These are phyloP conservation scores for Leptarthrus brevirostris DNA, from an alignment of 2,888 invertebrate genomes.

Conservation along the genomic window DNA sequence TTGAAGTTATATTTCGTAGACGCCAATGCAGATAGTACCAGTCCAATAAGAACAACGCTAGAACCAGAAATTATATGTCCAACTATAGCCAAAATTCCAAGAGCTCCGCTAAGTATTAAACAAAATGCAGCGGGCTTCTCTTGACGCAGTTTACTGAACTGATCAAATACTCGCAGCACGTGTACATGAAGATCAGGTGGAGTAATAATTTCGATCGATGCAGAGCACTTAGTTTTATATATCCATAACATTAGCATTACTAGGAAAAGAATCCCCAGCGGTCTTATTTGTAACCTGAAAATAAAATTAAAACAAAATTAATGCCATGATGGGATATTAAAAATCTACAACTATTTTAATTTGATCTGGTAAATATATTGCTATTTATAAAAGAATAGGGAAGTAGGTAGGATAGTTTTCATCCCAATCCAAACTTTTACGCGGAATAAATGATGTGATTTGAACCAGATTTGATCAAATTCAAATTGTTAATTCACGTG, in stretches of 20 bases:
- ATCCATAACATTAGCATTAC: constrained; percentile 61
- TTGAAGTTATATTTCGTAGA: constrained; percentile 64
- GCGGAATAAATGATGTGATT: no score
- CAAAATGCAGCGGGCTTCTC: constrained; percentile 62
- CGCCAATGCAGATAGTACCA: constrained; percentile 61
- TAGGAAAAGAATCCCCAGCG: constrained; percentile 62
- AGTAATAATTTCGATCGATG: constrained; percentile 59
- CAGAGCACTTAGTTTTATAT: constrained; percentile 58
- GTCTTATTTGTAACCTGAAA: constrained; percentile 63
- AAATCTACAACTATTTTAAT: no score
- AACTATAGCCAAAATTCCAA: constrained; percentile 60
- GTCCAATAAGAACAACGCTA: constrained; percentile 60
- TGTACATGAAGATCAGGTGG: constrained; percentile 61
- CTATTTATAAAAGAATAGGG: no score
- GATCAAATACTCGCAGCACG: constrained; percentile 55
- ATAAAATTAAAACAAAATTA: no score
- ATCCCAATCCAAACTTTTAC: no score
- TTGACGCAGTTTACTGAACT: constrained; percentile 58
- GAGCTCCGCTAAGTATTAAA: constrained; percentile 57
- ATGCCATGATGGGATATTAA: no score
- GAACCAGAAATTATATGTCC: constrained; percentile 64
- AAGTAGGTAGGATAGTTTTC: no score
- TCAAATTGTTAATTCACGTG: no score
- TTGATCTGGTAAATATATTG: no score
- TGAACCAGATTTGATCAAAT: no score